Conservation (phyloP, 2,888 invertebrate species). For the Onthophagus sagittarius region DNA sequence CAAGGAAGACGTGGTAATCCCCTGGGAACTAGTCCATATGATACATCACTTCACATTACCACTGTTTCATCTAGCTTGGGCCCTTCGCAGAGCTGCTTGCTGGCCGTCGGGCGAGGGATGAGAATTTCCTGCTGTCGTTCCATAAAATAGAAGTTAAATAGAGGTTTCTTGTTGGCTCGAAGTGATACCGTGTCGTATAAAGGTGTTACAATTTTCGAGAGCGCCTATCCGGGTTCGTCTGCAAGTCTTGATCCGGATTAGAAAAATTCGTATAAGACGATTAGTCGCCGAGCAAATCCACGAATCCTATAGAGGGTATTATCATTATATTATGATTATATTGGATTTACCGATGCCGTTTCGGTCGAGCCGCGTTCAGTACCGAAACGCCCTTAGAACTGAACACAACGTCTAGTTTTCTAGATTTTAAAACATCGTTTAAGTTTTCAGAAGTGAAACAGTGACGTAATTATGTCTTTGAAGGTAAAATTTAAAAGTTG, state of each 20-base stretch:
- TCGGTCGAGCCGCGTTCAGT: slow-evolving; percentile 31
- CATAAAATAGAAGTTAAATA: background rate
- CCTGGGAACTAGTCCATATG: background rate
- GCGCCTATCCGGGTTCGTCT: background rate
- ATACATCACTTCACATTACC: background rate
- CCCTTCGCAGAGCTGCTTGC: background rate
- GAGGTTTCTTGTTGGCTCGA: background rate
- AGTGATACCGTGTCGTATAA: background rate
- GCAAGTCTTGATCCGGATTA: slow-evolving; percentile 36
- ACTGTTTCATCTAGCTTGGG: background rate
- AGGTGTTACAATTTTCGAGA: background rate
- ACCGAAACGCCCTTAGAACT: slow-evolving; percentile 27
- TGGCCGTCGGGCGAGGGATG: background rate
- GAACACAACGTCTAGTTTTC: slow-evolving; percentile 8
- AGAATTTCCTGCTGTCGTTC: slow-evolving; percentile 3
- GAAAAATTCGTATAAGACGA: slow-evolving; percentile 51
- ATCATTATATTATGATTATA: slow-evolving; percentile 52
- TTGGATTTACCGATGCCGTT: slow-evolving; percentile 49
- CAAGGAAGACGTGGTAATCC: background rate
- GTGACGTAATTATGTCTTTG: too few species aligned
- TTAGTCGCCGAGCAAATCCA: slow-evolving; percentile 49
- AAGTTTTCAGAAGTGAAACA: too few species aligned
- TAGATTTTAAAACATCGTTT: background rate
- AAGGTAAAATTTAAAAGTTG: too few species aligned
- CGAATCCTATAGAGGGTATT: slow-evolving; percentile 50